Evolutionary conservation across 2,113 vertebrate genomes (phyloP), one percentile per base, ranked within the genome.

Genomic region (Pavo muticus): DNA sequence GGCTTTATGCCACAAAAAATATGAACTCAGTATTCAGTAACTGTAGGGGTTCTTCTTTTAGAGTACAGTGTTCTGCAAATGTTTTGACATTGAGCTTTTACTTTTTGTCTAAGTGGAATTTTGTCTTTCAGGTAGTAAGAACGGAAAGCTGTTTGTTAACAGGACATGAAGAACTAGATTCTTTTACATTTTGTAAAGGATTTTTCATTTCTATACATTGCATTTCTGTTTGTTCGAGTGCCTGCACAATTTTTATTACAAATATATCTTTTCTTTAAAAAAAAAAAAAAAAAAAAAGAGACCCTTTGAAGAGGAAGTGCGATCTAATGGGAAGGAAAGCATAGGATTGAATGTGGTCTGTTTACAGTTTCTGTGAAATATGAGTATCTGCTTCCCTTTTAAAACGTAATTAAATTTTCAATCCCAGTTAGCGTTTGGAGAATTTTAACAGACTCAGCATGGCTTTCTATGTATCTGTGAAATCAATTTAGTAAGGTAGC

Each of bases 1-100:
- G 88, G 20, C n/a, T 85, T 81, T 93, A 30, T 47, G 57, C 75
- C 69, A 85, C 64, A 68, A 77, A 85, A 83, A 89, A 71, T 56
- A 80, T 4, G 4, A 90, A 80, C 50, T 87, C n/a, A 63, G 4
- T 70, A 29, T 92, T 77, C 27, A 18, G 32, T 83, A 65, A 56
- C 75, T 78, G 40, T 68, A 86, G 52, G 44, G 52, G n/a, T 78
- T 89, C 32, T 65, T 74, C 64, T 80, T 91, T 67, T 32, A 63
- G 35, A 90, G 64, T 85, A 17, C 0, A 0, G 35, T 29, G 8
- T 64, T 90, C 23, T 73, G 52, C 2, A 3, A 57, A 71, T 69
- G 27, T 88, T 92, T 86, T 82, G 87, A 52, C 20, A n/a, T 9
- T 57, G 35, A 45, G 24, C 10, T 81, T 88, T 81, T 85, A 57